phyloP scores from a whole-genome alignment of 2,888 invertebrate genomes.

The Ligdia adustata region DNA sequence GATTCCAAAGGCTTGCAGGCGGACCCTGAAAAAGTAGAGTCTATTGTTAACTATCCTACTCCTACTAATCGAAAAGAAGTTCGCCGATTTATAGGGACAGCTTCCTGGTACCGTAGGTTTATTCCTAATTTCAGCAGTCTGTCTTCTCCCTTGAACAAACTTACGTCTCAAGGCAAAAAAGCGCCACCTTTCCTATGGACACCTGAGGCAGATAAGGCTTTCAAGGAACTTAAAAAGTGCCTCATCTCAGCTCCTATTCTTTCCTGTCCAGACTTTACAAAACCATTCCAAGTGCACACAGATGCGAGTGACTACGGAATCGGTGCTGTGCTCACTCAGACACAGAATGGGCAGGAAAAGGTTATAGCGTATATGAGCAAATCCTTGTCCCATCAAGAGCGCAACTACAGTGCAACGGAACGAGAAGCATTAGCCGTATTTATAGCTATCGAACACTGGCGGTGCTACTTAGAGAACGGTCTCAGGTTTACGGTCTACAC shows the following conservation, averaged over 20 bases:
- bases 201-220: constrained; percentile 33
- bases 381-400: background rate
- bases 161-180: constrained; percentile 33
- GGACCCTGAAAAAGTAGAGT: constrained; percentile 34
- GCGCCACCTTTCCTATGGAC: constrained; percentile 38
- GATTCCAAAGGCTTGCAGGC: too few species aligned
- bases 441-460: constrained; percentile 37
- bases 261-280: constrained; percentile 23
- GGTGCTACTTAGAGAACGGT: constrained; percentile 24
- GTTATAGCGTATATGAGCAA: constrained; percentile 11
- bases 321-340: background rate
- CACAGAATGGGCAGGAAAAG: background rate
- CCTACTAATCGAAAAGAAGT: constrained; percentile 37
- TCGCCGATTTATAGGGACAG: constrained; percentile 36
- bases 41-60: constrained; percentile 34
- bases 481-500: constrained; percentile 9
- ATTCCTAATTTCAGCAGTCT: constrained; percentile 35
- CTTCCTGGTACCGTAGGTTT: constrained; percentile 40
- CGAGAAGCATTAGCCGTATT: constrained; percentile 38
- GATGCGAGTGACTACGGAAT: too few species aligned
- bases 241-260: constrained; percentile 25
- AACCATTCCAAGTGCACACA: constrained; percentile 30
- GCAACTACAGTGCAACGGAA: constrained; percentile 34
- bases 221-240: constrained; percentile 26
- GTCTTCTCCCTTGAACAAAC: constrained; percentile 34